phyloP scores from a whole-genome alignment of 2,888 invertebrate genomes.

The Netelia inedita region DNA sequence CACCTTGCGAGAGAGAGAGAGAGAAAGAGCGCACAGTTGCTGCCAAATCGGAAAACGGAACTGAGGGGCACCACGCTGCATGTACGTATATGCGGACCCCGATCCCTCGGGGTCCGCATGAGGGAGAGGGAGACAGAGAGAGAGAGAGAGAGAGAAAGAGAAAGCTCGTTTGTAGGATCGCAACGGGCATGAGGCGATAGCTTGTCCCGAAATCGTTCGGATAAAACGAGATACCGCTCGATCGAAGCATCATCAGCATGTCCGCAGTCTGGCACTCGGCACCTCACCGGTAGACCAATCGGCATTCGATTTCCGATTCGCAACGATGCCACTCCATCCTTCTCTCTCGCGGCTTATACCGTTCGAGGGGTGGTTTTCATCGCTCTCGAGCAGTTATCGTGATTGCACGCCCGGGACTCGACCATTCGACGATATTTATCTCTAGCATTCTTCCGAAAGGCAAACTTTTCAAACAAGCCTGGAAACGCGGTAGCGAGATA shows the following conservation, averaged over 20 bases:
- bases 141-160: neutral
- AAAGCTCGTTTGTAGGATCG: neutral
- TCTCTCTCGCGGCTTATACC: conserved; percentile 16
- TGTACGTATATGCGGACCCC: neutral
- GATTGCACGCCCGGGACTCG: conserved; percentile 13
- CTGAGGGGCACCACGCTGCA: neutral
- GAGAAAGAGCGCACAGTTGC: neutral
- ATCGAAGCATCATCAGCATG: conserved; percentile 34
- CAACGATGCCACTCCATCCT: conserved; percentile 38
- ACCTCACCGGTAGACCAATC: conserved; percentile 45
- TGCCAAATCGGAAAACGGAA: conserved; percentile 30
- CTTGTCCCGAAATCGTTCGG: conserved; percentile 24
- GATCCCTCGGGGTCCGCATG: too few species aligned
- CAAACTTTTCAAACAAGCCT: conserved; percentile 47
- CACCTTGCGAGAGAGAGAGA: conserved; percentile 24
- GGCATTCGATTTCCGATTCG: conserved; percentile 65
- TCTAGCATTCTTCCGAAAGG: conserved; percentile 32
- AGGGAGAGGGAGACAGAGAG: neutral
- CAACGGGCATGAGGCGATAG: conserved; percentile 5
- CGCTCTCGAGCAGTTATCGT: conserved; percentile 48
- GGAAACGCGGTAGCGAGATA: conserved; percentile 3
- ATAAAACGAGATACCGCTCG: conserved; percentile 16
- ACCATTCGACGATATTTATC: conserved; percentile 41
- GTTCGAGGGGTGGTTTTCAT: conserved; percentile 33
- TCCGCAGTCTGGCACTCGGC: conserved; percentile 38